Evolutionary conservation across 2,113 vertebrate genomes (phyloP).

Genomic region (Anser cygnoides): DNA sequence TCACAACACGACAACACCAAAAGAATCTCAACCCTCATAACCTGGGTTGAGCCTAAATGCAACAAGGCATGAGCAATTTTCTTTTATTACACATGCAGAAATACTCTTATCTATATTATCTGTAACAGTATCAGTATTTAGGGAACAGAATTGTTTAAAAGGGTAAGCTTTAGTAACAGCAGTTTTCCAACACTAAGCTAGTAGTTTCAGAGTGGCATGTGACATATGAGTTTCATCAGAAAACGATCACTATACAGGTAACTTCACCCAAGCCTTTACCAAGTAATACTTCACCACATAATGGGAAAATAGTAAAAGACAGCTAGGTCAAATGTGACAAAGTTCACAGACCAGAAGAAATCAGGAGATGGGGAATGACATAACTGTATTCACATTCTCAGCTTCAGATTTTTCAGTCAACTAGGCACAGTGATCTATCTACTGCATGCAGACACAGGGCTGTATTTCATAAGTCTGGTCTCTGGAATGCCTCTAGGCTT

Average conservation of each 20-base stretch:
- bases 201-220: not conserved
- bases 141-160: not conserved
- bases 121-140: not conserved
- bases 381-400: not conserved
- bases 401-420: not conserved
- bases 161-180: not conserved
- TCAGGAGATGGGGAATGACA: not conserved
- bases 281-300: not conserved
- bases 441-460: not conserved
- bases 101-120: not conserved
- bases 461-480: not conserved
- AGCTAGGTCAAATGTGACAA: not conserved
- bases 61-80: not conserved
- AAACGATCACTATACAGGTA: not conserved
- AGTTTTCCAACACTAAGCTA: not conserved
- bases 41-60: not conserved
- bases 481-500: not conserved
- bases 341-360: not conserved
- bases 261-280: not conserved
- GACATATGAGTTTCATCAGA: not conserved
- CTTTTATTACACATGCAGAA: not conserved
- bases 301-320: not conserved
- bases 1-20: not conserved
- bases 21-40: not conserved
- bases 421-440: not conserved